phyloP scores from a whole-genome alignment of 2,113 vertebrate genomes.

The Tragelaphus imberbis region DNA sequence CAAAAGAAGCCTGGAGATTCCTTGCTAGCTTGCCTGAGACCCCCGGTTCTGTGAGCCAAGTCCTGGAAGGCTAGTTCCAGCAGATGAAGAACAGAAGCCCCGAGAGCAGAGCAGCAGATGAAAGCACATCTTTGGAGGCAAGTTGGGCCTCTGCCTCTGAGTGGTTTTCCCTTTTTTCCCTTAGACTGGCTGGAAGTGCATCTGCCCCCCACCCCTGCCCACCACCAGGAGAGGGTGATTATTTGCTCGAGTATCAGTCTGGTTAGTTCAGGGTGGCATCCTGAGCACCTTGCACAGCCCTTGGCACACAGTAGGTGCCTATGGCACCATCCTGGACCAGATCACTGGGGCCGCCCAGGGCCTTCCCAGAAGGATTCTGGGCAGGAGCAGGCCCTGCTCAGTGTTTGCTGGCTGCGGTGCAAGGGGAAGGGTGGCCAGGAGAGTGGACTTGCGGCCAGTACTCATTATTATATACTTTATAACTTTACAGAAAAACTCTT shows the following conservation, averaged over 20 bases:
- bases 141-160: fast-evolving
- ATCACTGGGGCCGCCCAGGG: fast-evolving
- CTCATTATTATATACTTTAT: no score
- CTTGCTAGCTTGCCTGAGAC: neutral
- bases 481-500: neutral
- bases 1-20: neutral
- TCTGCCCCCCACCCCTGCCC: neutral
- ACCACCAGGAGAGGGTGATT: neutral
- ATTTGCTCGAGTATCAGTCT: neutral
- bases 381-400: fast-evolving
- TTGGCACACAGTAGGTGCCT: neutral
- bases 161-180: neutral
- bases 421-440: fast-evolving
- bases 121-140: neutral
- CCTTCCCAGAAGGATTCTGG: neutral
- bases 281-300: neutral
- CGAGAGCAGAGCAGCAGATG: fast-evolving
- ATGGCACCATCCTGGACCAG: fast-evolving
- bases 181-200: neutral
- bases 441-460: fast-evolving
- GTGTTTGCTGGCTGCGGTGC: fast-evolving
- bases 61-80: neutral
- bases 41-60: fast-evolving
- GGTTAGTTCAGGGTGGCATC: neutral
- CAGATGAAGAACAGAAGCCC: neutral